Evolutionary conservation across 2,888 invertebrate species (phyloP), one percentile per base, ranked within the genome.

Genomic region (Parnassius smintheus): DNA sequence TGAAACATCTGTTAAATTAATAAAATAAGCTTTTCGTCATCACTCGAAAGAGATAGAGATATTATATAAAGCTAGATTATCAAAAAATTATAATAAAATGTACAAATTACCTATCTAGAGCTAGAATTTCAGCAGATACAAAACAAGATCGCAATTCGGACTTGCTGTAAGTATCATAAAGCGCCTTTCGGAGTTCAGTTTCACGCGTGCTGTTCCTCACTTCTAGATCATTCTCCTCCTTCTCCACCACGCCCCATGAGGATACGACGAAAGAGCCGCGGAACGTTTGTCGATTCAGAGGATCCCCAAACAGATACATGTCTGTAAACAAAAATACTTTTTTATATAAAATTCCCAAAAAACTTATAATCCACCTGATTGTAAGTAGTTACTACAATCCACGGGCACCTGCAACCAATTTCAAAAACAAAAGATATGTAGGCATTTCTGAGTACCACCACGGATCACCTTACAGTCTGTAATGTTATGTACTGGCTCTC

Each of bases 261-360:
- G 95, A 94, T 66, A 97, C 94, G 71, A 94, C 93, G 82, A 98
- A 96, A 65, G 95, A 95, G 50, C 96, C 97, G 67, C 96, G 93
- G 87, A 96, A 98, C 63, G 96, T 93, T 82, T 96, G 95, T 80
- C 96, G 96, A 75, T 95, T 95, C 58, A 95, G 91, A 52, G 95
- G 94, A 73, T 95, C 94, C 55, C 94, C 92, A 67, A 94, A 93
- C 74, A 96, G 93, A 85, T 95, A 95, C 83, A 95, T 94, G 79
- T 96, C 96, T 96, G 93, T 49, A 92, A 93, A 72, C 59, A 70
- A 70, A 42, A 25, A 11, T 11, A 10, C 18, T 49, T 49, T 46
- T 46, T 46, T 3, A 49, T 54, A 18, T 35, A 35, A 35, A 35
- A 35, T 4, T 35, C 35, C 35, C 35, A 35, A 35, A 35, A 25